Evolutionary conservation across 1,140 invertebrate genomes (phyloP).

Genomic region (Drosophila cardini): DNA sequence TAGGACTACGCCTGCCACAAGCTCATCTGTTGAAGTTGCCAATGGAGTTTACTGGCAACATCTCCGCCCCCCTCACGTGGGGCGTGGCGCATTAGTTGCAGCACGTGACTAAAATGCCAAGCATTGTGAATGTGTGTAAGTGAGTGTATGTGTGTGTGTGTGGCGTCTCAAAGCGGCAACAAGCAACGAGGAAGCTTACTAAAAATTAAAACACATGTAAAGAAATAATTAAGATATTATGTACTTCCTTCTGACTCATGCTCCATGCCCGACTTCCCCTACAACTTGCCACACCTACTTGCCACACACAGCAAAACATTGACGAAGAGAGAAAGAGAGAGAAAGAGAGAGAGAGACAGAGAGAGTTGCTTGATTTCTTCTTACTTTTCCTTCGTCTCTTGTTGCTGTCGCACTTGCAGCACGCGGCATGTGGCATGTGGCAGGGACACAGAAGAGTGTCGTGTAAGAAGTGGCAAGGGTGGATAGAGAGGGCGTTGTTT

Average conservation of each 20-base stretch:
- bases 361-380: conserved; percentile 3
- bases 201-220: conserved; percentile 83
- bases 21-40: conserved; percentile 68
- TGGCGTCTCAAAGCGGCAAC: conserved; percentile 19
- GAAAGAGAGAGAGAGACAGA: not conserved
- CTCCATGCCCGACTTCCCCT: not conserved
- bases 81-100: conserved; percentile 69
- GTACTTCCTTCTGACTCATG: conserved; percentile 7
- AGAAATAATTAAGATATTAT: conserved; percentile 83
- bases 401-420: not conserved
- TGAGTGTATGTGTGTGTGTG: not conserved
- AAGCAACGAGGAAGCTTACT: conserved; percentile 59
- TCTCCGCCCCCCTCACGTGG: not conserved
- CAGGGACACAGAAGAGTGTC: not conserved
- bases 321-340: not conserved
- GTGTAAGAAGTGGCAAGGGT: not conserved
- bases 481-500: too few relatives aligned
- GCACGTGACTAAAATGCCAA: conserved; percentile 79
- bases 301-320: conserved; percentile 1
- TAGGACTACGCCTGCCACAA: conserved; percentile 15
- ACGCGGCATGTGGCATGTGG: conserved; percentile 9
- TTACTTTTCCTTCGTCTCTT: not conserved
- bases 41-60: conserved; percentile 27
- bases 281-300: not conserved
- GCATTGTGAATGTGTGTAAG: conserved; percentile 2